A percentile compares a stretch with the other conserved stretches of the same genome.
These are phyloP conservation scores for Anolis apletophallus DNA, from an alignment of 2,797 vertebrate species.

Conservation along the genomic window DNA sequence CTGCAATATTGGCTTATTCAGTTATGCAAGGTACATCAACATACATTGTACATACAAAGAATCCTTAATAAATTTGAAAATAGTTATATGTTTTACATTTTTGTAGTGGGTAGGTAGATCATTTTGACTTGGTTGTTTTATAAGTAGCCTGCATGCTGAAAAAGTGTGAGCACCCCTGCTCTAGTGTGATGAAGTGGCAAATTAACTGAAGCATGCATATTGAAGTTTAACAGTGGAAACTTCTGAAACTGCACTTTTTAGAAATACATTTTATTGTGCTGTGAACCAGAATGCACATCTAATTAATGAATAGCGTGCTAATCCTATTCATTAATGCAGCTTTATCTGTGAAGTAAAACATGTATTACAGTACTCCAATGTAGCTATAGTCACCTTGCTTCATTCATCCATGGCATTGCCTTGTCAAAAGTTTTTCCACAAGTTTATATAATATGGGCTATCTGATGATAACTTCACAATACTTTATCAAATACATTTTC, in stretches of 20 bases:
- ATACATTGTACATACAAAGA: too few relatives aligned
- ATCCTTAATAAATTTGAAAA: too few relatives aligned
- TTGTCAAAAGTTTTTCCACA: background rate
- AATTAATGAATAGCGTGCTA: background rate
- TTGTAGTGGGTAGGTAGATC: too few relatives aligned
- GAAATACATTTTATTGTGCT: background rate
- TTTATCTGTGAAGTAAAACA: background rate
- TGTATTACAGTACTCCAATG: background rate
- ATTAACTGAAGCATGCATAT: background rate
- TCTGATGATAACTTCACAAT: background rate
- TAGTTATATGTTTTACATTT: too few relatives aligned
- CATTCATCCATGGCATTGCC: background rate
- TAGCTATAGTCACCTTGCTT: background rate
- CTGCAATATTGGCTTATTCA: too few relatives aligned
- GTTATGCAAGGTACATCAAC: too few relatives aligned
- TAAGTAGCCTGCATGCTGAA: too few relatives aligned
- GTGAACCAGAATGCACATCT: background rate
- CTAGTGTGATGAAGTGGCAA: background rate
- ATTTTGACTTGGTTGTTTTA: too few relatives aligned
- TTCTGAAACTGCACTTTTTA: background rate
- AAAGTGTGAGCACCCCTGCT: too few relatives aligned
- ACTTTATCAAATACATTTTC: slow-evolving; percentile 33
- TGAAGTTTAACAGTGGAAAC: background rate
- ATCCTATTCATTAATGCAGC: background rate
- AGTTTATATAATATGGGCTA: background rate